A percentile compares a stretch with the other conserved stretches of the same genome.
Evolutionary conservation across 2,113 vertebrate genomes (phyloP).

Genomic region (Megaceryle maxima): DNA sequence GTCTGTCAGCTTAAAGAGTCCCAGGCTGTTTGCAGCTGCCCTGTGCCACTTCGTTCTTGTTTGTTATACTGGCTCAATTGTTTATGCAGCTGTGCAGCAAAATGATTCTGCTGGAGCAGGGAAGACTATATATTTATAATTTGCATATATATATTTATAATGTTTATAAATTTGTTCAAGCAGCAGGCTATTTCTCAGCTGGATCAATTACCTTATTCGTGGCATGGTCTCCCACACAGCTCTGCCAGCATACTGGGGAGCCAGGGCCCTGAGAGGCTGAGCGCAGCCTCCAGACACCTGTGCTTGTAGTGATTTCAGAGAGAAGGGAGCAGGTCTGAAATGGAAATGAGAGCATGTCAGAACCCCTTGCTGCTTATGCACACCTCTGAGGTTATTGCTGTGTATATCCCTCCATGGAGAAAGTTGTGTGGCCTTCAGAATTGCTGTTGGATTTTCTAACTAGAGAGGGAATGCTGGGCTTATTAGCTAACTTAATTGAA

Average conservation of each 20-base stretch:
- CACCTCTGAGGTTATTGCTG: background rate
- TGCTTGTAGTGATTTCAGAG: background rate
- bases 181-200: background rate
- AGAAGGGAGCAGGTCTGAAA: background rate
- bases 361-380: background rate
- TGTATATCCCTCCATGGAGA: background rate
- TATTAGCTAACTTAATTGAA: background rate
- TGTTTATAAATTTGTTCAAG: background rate
- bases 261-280: background rate
- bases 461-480: background rate
- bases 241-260: background rate
- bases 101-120: background rate
- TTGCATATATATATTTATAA: background rate
- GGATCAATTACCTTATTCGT: background rate
- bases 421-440: background rate
- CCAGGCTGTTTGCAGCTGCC: background rate
- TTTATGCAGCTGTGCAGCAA: slow-evolving; percentile 23
- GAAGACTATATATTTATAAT: background rate
- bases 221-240: background rate
- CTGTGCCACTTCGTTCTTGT: background rate
- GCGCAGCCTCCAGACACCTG: background rate
- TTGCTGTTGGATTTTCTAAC: background rate
- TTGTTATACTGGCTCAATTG: background rate
- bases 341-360: background rate
- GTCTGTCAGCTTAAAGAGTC: background rate